Percentiles rank a stretch among this genome's conserved stretches.
These are phyloP conservation scores for Anastrepha ludens DNA, from an alignment of 1,140 invertebrate genomes.

Conservation along the genomic window DNA sequence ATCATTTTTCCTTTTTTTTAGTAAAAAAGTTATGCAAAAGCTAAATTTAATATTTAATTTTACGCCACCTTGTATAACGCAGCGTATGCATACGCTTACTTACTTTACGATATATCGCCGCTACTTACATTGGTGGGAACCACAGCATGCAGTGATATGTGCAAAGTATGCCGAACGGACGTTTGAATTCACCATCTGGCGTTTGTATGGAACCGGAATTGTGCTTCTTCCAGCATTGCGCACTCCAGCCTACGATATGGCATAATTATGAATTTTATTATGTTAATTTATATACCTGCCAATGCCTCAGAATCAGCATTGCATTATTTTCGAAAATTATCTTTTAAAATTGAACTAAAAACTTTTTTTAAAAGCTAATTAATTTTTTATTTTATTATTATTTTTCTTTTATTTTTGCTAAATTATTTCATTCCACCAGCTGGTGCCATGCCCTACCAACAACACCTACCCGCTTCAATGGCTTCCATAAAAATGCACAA, in stretches of 20 bases:
- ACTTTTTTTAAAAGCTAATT: too few species aligned
- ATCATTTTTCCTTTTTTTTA: too few species aligned
- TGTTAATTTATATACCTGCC: background rate
- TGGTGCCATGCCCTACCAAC: background rate
- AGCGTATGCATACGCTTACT: too few species aligned
- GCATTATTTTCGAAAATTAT: too few species aligned
- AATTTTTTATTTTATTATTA: background rate
- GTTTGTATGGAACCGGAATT: slow-evolving; percentile 72
- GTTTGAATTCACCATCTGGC: slow-evolving; percentile 72
- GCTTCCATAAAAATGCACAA: slow-evolving; percentile 43
- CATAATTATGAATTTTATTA: background rate
- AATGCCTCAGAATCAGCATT: too few species aligned
- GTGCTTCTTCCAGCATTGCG: slow-evolving; percentile 72
- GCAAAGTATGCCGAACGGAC: slow-evolving; percentile 72
- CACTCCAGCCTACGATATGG: slow-evolving; percentile 64
- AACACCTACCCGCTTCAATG: slow-evolving; percentile 25
- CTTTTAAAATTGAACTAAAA: too few species aligned
- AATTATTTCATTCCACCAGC: background rate
- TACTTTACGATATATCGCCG: too few species aligned
- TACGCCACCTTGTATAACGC: too few species aligned
- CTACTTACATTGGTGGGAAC: slow-evolving; percentile 73
- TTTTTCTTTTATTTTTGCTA: background rate
- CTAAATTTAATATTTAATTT: too few species aligned
- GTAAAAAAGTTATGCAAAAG: too few species aligned
- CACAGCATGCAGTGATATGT: slow-evolving; percentile 73